These are phyloP conservation scores for Bolinopsis microptera DNA, from an alignment of 37 sponge, comb jelly and placozoan species.

Conservation along the genomic window DNA sequence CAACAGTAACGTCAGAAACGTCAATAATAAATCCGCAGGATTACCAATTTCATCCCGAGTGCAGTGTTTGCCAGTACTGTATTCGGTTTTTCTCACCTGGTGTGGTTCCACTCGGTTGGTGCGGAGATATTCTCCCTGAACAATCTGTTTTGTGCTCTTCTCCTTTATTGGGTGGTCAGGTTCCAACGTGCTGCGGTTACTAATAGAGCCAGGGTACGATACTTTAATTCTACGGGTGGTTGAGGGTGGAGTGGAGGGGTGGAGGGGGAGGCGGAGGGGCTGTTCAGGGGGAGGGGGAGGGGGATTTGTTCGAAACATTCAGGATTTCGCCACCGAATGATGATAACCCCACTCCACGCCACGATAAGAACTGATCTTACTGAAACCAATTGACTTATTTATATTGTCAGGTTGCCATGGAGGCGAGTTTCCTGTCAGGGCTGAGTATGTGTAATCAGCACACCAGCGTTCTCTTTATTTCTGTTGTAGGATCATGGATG, in stretches of 20 bases:
- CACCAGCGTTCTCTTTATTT: conserved; percentile 27
- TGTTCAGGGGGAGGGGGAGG: too few species aligned
- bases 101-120: conserved; percentile 51
- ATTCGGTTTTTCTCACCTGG: conserved; percentile 34
- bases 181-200: conserved; percentile 31
- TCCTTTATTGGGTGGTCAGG: conserved; percentile 18
- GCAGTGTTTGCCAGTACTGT: conserved; percentile 44
- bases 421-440: conserved; percentile 29
- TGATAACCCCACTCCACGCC: too few species aligned
- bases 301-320: too few species aligned
- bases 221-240: too few species aligned
- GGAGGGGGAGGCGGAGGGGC: too few species aligned
- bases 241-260: too few species aligned
- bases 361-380: too few species aligned
- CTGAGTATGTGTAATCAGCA: conserved; percentile 43
- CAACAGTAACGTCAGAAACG: too few species aligned
- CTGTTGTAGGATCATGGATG: conserved; percentile 42
- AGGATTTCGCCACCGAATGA: too few species aligned
- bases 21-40: background rate
- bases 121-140: conserved; percentile 53
- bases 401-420: conserved; percentile 38
- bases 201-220: too few species aligned
- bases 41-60: conserved; percentile 44
- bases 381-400: too few species aligned
- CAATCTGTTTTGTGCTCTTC: background rate